Evolutionary conservation across 1,140 invertebrate species (phyloP), one percentile per base, ranked within the genome.

Genomic region (Hylaeus volcanicus): DNA sequence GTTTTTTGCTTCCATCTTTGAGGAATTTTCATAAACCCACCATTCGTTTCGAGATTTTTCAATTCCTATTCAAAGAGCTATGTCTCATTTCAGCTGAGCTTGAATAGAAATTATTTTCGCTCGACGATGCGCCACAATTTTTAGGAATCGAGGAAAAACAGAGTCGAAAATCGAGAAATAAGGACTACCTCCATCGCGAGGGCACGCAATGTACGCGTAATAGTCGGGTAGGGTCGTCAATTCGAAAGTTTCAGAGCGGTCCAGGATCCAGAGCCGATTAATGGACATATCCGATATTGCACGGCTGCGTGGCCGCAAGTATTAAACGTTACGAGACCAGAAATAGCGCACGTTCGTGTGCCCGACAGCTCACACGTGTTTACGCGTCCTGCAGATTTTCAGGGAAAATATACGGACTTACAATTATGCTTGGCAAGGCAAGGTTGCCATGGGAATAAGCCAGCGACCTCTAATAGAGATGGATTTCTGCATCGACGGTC

Each of bases 361-460:
- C 3, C 4, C 14, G 55, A 15, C 55, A 69, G 55, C 51, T 60
- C 72, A 68, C 76, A 79, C 76, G 63, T 71, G 58, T 76, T 68
- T 37, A 53, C 63, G 73, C 37, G 39, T 63, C 14, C 56, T 60
- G 37, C 80, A 80, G 81, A 82, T 84, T 84, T 84, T 74, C 71
- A 64, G 79, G 73, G 71, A 79, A 73, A 79, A 82, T 73, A 77
- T 66, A 74, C 66, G 64, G 76, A 79, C 80, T 83, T 83, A 82
- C 71, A 74, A 73, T 64, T 70, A 61, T 63, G 64, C 53, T 6
- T 26, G 41, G 60, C 64, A 71, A 70, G 83, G 75, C 61, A 41
- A 72, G 68, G 85, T 85, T 83, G 82, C 87, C 87, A 87, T 88
- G 85, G 87, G 81, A 83, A 88, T 88, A 87, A 85, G 76, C 83